A percentile compares a stretch with the other conserved stretches of the same genome.
phyloP scores from a whole-genome alignment of 2,113 vertebrate genomes.

The Pitta sordida region DNA sequence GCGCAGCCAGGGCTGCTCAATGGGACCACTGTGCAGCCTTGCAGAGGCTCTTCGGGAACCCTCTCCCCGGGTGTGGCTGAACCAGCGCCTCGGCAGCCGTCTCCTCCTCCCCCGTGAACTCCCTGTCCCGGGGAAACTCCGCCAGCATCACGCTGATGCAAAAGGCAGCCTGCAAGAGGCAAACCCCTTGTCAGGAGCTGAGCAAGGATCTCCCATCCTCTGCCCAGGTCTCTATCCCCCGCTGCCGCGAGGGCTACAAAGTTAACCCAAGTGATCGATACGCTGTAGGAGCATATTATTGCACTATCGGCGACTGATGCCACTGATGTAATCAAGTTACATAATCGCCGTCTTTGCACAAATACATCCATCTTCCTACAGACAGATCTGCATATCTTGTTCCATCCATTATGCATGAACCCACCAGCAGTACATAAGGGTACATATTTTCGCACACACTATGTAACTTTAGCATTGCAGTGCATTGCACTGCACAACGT shows the following conservation, averaged over 20 bases:
- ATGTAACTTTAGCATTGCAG: conserved; percentile 76
- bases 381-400: conserved; percentile 72
- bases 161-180: conserved; percentile 54
- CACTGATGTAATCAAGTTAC: conserved; percentile 82
- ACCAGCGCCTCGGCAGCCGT: conserved; percentile 25
- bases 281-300: conserved; percentile 50
- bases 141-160: conserved; percentile 32
- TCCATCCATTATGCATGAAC: conserved; percentile 72
- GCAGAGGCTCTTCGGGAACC: conserved; percentile 46
- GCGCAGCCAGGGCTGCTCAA: conserved; percentile 42
- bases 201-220: conserved; percentile 8
- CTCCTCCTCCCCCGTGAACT: conserved; percentile 28
- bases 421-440: conserved; percentile 70
- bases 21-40: conserved; percentile 60
- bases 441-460: conserved; percentile 48
- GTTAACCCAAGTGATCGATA: conserved; percentile 67
- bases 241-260: conserved; percentile 59
- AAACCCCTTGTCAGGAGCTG: conserved; percentile 57
- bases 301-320: conserved; percentile 71
- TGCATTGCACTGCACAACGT: conserved; percentile 70
- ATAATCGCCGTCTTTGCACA: conserved; percentile 76
- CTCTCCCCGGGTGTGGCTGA: conserved; percentile 57
- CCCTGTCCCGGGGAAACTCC: conserved; percentile 65
- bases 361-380: conserved; percentile 77
- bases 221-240: conserved; percentile 30